Evolutionary conservation across 2,113 vertebrate genomes (phyloP).

Genomic region (Anhinga anhinga): DNA sequence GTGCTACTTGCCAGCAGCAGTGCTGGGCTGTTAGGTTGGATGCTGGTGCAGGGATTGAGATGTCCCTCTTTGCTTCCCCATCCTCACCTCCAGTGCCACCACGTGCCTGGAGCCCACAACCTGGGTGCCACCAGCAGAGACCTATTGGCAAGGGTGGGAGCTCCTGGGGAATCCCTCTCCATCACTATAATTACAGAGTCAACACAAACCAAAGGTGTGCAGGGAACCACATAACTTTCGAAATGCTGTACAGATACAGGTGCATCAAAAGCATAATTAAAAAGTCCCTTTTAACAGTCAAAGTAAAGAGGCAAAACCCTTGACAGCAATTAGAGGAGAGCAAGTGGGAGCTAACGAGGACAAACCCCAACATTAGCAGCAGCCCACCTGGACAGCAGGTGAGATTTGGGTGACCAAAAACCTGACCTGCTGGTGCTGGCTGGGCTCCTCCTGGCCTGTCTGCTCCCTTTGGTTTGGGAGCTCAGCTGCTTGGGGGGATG

Average conservation of each 20-base stretch:
- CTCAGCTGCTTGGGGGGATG: rapidly evolving
- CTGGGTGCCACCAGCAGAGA: not conserved
- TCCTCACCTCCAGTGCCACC: not conserved
- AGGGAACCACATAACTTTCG: not conserved
- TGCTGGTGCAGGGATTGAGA: not conserved
- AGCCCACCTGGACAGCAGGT: not conserved
- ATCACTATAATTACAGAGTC: not conserved
- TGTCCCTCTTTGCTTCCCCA: not conserved
- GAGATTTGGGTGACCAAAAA: not conserved
- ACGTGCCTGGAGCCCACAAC: not conserved
- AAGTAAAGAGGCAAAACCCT: not conserved
- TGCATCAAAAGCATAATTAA: not conserved
- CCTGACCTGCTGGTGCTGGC: not conserved
- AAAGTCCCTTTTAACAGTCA: not conserved
- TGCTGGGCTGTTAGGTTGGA: not conserved
- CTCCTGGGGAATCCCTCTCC: not conserved
- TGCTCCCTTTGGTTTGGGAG: not conserved
- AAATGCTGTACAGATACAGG: not conserved
- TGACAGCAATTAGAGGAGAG: not conserved
- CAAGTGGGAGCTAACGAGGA: not conserved
- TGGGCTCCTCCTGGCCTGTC: not conserved
- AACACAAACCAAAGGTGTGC: not conserved
- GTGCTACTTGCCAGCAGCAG: not conserved
- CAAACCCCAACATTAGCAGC: not conserved
- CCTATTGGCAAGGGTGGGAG: not conserved